These are phyloP conservation scores for Pimephales promelas DNA, from an alignment of 2,113 vertebrate genomes.

Conservation along the genomic window DNA sequence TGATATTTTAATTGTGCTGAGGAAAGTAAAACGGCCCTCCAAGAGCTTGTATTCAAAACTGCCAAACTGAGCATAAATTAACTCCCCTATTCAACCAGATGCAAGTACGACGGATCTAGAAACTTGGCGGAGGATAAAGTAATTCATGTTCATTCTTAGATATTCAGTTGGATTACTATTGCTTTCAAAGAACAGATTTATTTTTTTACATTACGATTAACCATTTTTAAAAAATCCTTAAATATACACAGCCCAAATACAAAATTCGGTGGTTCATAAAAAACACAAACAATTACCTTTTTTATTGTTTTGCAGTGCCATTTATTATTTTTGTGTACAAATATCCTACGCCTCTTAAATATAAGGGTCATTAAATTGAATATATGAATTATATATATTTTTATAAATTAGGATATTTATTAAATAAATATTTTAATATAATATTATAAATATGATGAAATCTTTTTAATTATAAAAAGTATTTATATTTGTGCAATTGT, in stretches of 20 bases:
- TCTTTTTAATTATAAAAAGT: background rate
- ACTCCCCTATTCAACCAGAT: background rate
- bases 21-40: slow-evolving; percentile 10
- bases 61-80: slow-evolving; percentile 1
- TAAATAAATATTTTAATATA: too few species aligned
- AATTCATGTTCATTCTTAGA: slow-evolving; percentile 4
- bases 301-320: background rate
- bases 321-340: too few species aligned
- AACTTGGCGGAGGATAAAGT: background rate
- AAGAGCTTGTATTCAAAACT: slow-evolving; percentile 7
- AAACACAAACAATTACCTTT: background rate
- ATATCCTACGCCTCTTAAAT: too few species aligned
- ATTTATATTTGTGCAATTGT: background rate
- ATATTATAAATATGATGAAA: too few species aligned
- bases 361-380: too few species aligned
- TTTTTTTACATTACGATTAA: background rate
- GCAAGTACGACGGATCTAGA: background rate
- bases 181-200: background rate
- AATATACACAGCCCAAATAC: background rate
- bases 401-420: too few species aligned
- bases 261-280: background rate
- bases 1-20: slow-evolving; percentile 58
- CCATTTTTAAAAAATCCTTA: background rate
- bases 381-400: too few species aligned
- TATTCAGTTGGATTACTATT: background rate